Base-by-base conservation (phyloP, 2,797 vertebrate species). In the Myotis daubentonii region DNA sequence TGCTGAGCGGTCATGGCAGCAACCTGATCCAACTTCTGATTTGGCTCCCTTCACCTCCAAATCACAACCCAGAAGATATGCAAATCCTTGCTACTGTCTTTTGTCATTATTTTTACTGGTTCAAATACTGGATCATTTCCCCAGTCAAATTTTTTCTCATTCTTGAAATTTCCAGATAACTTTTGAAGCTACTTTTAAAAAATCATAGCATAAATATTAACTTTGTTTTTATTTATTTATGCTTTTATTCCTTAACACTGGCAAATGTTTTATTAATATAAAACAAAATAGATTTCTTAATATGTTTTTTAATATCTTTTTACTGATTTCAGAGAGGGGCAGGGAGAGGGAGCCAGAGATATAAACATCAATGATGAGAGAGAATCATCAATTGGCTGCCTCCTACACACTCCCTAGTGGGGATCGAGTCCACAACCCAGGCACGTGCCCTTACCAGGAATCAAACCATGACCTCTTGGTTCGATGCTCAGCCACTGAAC, bases 151-250 rank as follows among this genome's bases (percentile, higher is more conserved):
- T 85, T 25, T 79, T 66, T 33, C 11, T 28, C 44, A 19, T 85
- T 79, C 13, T 36, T 19, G 6, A 94, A 75, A 65, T 68, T 10
- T 33, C 60, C 41, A 75, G 6, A 38, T 62, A 55, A 47, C 33
- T 20, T 72, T 38, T 47, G 57, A 70, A 87, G 20, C 22, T 53
- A 25, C 1, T 83, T 72, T 82, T 30, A 19, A 60, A 60, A 81
- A 44, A 57, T 4, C 33, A 30, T 23, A 78, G 6, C 57, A 25
- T 49, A 10, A 87, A 84, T 66, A 30, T 41, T 86, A 65, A 49
- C 36, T 93, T 86, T 47, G 13, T 10, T 75, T 87, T 87, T 93
- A 62, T n/a, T 94, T 84, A 68, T n/a, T 65, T 44, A 72, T 87
- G 15, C 53, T 80, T 95, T 62, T 72, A 79, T 74, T 80, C 13